Evolutionary conservation across 2,113 vertebrate species (phyloP).

Genomic region (Marcusenius ussheri): DNA sequence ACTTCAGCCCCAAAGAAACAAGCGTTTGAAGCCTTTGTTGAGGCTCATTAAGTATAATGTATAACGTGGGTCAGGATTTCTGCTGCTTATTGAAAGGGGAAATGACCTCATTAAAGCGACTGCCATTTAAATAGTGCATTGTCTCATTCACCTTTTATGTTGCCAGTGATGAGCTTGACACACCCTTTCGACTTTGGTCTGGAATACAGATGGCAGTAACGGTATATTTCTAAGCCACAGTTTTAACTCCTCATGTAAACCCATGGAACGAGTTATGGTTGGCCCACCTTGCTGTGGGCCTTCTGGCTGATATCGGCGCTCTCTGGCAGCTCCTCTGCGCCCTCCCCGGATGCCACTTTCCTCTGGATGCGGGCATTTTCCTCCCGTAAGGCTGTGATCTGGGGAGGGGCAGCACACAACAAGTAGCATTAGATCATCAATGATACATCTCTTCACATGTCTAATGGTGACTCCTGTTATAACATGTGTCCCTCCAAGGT

Average conservation of each 20-base stretch:
- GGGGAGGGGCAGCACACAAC: slow-evolving; percentile 27
- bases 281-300: slow-evolving; percentile 80
- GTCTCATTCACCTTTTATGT: not conserved
- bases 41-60: not conserved
- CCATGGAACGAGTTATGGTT: not conserved
- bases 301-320: slow-evolving; percentile 82
- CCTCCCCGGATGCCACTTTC: slow-evolving; percentile 88
- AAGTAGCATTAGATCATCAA: not conserved
- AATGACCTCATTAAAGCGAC: not conserved
- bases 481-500: not conserved
- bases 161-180: not conserved
- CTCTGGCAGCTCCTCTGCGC: slow-evolving; percentile 78
- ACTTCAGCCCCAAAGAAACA: not conserved
- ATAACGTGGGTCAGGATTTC: not conserved
- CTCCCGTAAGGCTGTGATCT: slow-evolving; percentile 94
- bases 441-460: not conserved
- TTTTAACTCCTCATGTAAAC: not conserved
- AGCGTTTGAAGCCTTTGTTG: not conserved
- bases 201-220: not conserved
- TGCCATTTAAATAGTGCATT: not conserved
- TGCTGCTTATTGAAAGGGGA: not conserved
- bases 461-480: not conserved
- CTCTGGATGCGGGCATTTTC: slow-evolving; percentile 97
- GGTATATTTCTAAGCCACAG: not conserved
- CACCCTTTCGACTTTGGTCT: not conserved